Conservation (phyloP, 2,113 vertebrate genomes). For the Trogon surrucura region DNA sequence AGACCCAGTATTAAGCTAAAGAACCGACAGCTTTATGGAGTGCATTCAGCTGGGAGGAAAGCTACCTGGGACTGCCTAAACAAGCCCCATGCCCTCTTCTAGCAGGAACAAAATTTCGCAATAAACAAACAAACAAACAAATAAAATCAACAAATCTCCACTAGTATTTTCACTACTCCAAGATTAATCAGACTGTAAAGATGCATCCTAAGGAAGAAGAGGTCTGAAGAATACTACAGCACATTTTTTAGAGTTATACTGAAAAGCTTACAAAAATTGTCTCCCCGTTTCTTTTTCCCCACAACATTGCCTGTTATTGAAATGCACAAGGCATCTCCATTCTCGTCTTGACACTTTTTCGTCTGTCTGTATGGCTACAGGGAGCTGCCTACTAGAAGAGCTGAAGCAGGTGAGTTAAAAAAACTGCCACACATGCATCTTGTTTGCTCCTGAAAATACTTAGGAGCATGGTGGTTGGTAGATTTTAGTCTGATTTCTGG, state of each 20-base stretch:
- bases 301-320: background rate
- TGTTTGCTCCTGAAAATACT: background rate
- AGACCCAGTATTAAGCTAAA: conserved; percentile 67
- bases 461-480: background rate
- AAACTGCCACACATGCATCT: background rate
- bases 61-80: conserved; percentile 39
- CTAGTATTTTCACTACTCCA: background rate
- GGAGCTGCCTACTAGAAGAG: background rate
- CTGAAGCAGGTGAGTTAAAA: background rate
- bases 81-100: background rate
- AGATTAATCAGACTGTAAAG: background rate
- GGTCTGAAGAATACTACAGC: background rate
- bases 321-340: background rate
- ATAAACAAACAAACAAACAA: rapidly evolving
- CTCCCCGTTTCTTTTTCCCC: background rate
- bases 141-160: background rate
- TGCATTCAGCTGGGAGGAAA: conserved; percentile 18
- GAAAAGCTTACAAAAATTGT: background rate
- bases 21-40: conserved; percentile 64
- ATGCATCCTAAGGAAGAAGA: background rate
- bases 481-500: background rate
- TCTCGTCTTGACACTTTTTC: background rate
- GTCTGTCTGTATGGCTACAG: background rate
- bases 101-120: background rate
- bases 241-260: background rate